Evolutionary conservation across 37 sponge, comb jelly and placozoan species (phyloP), one percentile per base, ranked within the genome.

Genomic region (Chondrosia reniformis): DNA sequence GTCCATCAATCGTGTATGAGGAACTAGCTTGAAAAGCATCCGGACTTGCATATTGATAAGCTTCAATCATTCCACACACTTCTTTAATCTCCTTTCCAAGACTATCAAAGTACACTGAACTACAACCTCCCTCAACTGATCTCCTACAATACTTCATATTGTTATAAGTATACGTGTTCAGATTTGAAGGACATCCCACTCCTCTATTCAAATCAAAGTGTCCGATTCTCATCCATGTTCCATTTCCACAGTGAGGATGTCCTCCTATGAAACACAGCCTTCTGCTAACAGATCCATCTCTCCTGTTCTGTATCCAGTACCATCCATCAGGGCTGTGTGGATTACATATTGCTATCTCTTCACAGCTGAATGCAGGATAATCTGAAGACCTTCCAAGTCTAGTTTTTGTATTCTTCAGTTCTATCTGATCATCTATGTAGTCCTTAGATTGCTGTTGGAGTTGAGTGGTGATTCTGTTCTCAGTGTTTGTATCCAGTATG

Each of bases 181-280:
- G 61, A 30, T 25, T 6, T 59, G 61, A 13, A 5, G 61, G 61
- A 30, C 61, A 59, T 59, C 22, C 22, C 6, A 13, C 61, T 7
- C 17, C 7, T 13, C 28, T 30, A 25, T 13, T 30, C n/a, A 30
- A 30, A 13, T 59, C 22, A 30, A 59, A 59, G 61, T 59, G 28
- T 5, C 61, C 61, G 28, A 13, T 59, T 30, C 61, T 59, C 61
- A 59, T 59, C 61, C 61, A 59, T 30, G n/a, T 13, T 7, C 61
- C 61, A 6, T 59, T 30, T 59, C 61, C 61, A 59, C 61, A 59
- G 61, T 30, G 61, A 59, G 61, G 61, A 30, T 59, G 61, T 59
- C 61, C 61, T 7, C 28, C 28, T 30, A 59, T 25, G 17, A 59
- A 7, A 59, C 61, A 59, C 30, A 30, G 28, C 61, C n/a, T 30